A percentile compares a stretch with the other conserved stretches of the same genome.
Evolutionary conservation across 2,888 invertebrate species (phyloP).

Genomic region (Liodrosophila aerea): DNA sequence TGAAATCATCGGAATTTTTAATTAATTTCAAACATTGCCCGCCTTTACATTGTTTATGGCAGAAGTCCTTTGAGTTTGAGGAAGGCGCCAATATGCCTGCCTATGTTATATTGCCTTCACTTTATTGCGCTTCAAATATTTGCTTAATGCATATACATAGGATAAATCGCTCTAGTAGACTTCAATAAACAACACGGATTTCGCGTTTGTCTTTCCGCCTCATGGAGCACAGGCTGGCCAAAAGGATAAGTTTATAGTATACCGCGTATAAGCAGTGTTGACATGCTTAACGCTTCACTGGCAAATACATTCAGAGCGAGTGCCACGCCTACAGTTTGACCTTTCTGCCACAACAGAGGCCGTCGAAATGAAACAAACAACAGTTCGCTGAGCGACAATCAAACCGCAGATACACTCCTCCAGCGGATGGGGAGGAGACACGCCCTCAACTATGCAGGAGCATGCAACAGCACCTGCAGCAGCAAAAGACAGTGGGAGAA

Average conservation of each 20-base stretch:
- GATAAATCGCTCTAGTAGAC: conserved; percentile 6
- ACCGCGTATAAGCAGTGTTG: conserved; percentile 46
- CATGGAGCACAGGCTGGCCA: neutral
- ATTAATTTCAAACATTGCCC: no score
- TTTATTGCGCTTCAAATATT: conserved; percentile 38
- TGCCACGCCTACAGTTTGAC: conserved; percentile 42
- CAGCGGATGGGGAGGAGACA: conserved; percentile 7
- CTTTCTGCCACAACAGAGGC: conserved; percentile 21
- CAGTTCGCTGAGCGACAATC: conserved; percentile 34
- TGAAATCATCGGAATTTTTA: no score
- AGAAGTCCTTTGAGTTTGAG: no score
- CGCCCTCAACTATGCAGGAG: conserved; percentile 7
- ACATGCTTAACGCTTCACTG: conserved; percentile 36
- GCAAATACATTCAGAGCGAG: conserved; percentile 2
- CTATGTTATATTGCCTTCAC: conserved; percentile 10
- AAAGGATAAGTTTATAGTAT: conserved; percentile 12
- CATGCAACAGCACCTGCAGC: conserved; percentile 21
- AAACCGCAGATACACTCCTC: conserved; percentile 35
- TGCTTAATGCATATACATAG: conserved; percentile 32
- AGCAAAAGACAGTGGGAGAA: conserved; percentile 18
- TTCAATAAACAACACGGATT: neutral
- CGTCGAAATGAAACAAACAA: conserved; percentile 26
- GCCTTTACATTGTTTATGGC: no score
- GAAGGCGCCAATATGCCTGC: conserved; percentile 2
- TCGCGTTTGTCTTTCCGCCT: conserved; percentile 2